Base-by-base conservation (phyloP, 2,888 invertebrate genomes). In the Halocaridina rubra region DNA sequence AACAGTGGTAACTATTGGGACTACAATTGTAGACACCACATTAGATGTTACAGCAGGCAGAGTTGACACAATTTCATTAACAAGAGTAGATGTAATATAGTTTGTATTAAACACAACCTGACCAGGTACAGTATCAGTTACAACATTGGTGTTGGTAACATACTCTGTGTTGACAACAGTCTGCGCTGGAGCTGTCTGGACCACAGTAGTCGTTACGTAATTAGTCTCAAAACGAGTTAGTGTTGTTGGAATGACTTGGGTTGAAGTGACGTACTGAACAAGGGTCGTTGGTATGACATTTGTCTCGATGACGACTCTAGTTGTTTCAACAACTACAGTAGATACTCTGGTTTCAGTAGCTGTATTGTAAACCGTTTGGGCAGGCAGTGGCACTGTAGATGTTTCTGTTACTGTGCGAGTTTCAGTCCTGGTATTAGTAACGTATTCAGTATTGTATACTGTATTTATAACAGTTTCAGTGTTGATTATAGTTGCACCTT, bases 401-500 rank as follows among this genome's bases (percentile, higher is more conserved):
- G 86, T 80, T 3, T 69, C 39, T n/a, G 80, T 81, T 32, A 72
- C 72, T 19, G 86, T 86, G 16, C 57, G 64, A 27, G 84, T 80
- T 19, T 75, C 77, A 22, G 88, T 86, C 16, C 77, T 61, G 33
- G 86, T 86, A 46, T 80, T 84, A 30, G 88, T 88, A 57, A 81
- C 19, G 27, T 75, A 84, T 75, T 80, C 76, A 7, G 88, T 88
- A 39, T 64, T 88, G 75, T 53, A 81, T 19, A 80, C 78, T 0
- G 88, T 88, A 39, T 64, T 72, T 3, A 84, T 69, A 16, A 85
- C 84, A 64, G 86, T 88, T n/a, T 77, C 57, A 0, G 88, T 88
- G 22, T 76, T 61, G 10, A 67, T 80, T 24, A 84, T 75, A n/a
- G 85, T 86, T 29, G 74, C 57, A 29, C 80, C 81, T 13, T 61